Evolutionary conservation across 23 tunicate species (phyloP).

Genomic region (Phallusia fumigata): DNA sequence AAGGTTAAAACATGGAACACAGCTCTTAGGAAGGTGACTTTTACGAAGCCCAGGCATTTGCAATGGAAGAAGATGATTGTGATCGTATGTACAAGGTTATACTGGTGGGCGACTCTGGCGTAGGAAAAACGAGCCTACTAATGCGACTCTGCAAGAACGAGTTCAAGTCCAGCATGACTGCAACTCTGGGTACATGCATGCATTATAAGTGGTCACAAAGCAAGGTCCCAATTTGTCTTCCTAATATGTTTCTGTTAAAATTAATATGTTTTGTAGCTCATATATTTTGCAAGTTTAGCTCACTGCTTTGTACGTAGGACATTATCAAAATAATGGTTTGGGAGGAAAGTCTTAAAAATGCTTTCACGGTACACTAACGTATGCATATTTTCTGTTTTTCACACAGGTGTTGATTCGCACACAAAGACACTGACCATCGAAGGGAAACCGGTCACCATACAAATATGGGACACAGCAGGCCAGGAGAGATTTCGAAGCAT

Average conservation of each 20-base stretch:
- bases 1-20: too few species aligned
- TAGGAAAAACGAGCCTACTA: slow-evolving; percentile 74
- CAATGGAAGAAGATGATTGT: not conserved
- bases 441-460: slow-evolving; percentile 64
- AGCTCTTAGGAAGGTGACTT: too few species aligned
- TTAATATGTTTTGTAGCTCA: too few species aligned
- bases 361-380: too few species aligned
- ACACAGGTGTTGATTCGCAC: slow-evolving; percentile 76
- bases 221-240: too few species aligned
- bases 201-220: too few species aligned
- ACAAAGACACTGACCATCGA: slow-evolving; percentile 64
- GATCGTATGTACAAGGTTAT: slow-evolving; percentile 78
- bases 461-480: slow-evolving; percentile 91
- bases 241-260: too few species aligned
- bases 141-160: slow-evolving; percentile 71
- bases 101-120: slow-evolving; percentile 73
- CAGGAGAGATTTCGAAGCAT: slow-evolving; percentile 85
- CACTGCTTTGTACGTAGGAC: too few species aligned
- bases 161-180: slow-evolving; percentile 58
- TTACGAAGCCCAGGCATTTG: too few species aligned
- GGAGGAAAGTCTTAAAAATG: too few species aligned
- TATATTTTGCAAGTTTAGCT: too few species aligned
- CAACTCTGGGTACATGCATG: slow-evolving; percentile 73
- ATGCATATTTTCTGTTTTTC: not conserved
- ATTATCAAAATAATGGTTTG: too few species aligned